Conservation (phyloP, 30 jellyfish, hydroid and myxozoan genomes). For the Sanderia malayensis region DNA sequence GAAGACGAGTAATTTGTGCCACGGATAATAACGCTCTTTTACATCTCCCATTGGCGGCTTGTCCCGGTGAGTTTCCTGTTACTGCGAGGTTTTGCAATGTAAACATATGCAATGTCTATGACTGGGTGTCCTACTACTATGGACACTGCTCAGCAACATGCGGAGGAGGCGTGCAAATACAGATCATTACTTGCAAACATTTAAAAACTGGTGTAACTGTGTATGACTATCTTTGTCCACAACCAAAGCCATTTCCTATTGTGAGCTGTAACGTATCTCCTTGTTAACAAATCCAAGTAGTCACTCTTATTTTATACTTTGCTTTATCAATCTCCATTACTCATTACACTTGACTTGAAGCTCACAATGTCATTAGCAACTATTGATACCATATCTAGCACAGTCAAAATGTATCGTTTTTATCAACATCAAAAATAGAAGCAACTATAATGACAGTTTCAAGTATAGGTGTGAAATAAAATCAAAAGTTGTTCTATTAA, state of each 20-base stretch:
- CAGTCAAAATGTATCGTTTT: too few relatives aligned
- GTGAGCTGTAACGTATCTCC: slow-evolving; percentile 15
- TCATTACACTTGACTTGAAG: too few relatives aligned
- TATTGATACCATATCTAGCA: too few relatives aligned
- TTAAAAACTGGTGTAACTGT: slow-evolving; percentile 19
- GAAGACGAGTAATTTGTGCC: slow-evolving; percentile 25
- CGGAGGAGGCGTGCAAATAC: slow-evolving; percentile 51
- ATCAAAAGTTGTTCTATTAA: too few relatives aligned
- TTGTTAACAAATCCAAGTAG: too few relatives aligned
- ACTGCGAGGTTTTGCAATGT: slow-evolving; percentile 37
- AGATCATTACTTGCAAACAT: slow-evolving; percentile 18
- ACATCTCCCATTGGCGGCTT: slow-evolving; percentile 19
- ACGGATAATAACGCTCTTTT: neutral
- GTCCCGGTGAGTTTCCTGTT: slow-evolving; percentile 54
- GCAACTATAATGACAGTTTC: too few relatives aligned
- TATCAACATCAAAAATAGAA: too few relatives aligned
- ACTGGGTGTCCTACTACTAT: slow-evolving; percentile 27
- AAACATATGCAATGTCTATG: slow-evolving; percentile 27
- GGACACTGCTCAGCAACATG: slow-evolving; percentile 42
- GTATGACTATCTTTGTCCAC: slow-evolving; percentile 19
- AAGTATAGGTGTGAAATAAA: too few relatives aligned
- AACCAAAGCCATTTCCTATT: slow-evolving; percentile 40
- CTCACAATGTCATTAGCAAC: too few relatives aligned
- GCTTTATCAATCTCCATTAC: too few relatives aligned
- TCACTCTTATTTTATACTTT: too few relatives aligned